Evolutionary conservation across 1,140 invertebrate species (phyloP).

Genomic region (Temnothorax longispinosus): DNA sequence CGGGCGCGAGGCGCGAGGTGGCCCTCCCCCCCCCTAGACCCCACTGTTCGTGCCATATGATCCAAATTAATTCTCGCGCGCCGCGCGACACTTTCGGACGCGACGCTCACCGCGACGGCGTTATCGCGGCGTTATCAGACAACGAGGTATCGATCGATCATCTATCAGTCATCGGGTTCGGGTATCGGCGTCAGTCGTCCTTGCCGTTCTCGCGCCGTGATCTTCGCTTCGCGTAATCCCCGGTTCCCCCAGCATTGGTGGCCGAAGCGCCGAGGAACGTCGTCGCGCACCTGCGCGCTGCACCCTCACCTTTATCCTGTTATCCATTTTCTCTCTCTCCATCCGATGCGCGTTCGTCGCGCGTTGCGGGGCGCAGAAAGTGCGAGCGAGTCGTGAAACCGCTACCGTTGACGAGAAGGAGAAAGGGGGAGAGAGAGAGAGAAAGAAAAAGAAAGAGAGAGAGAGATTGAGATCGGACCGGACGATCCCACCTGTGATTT

Average conservation of each 20-base stretch:
- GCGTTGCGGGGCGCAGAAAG: not conserved
- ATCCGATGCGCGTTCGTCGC: not conserved
- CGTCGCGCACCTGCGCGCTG: not conserved
- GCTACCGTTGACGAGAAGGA: not conserved
- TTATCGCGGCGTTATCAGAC: not conserved
- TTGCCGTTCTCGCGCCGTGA: not conserved
- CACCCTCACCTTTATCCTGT: not conserved
- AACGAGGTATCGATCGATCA: not conserved
- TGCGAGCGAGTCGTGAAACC: not conserved
- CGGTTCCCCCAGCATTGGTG: no score
- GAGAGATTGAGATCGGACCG: not conserved
- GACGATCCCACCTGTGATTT: not conserved
- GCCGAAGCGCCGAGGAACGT: conserved; percentile 16
- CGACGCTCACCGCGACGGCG: no score
- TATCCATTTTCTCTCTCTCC: not conserved
- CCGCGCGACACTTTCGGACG: not conserved
- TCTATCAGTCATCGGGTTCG: not conserved
- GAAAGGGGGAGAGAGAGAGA: no score
- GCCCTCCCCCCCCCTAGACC: no score
- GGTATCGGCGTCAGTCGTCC: not conserved
- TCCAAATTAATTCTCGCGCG: not conserved
- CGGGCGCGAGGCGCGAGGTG: no score
- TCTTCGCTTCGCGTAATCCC: no score
- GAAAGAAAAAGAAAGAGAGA: not conserved
- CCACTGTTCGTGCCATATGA: no score